A percentile compares a stretch with the other conserved stretches of the same genome.
phyloP scores from a whole-genome alignment of 2,888 invertebrate genomes.

The Schizaphis graminum region DNA sequence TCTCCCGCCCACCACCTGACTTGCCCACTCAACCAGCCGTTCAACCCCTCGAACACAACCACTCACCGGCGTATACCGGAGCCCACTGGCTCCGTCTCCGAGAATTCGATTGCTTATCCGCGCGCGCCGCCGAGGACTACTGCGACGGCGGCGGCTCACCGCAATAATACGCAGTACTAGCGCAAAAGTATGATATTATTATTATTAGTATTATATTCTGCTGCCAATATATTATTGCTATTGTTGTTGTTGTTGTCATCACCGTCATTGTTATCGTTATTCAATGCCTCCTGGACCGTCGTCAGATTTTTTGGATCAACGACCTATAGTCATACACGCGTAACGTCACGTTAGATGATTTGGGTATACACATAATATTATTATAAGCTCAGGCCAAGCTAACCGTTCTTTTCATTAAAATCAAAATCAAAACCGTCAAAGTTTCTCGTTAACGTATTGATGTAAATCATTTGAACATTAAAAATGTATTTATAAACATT shows the following conservation, averaged over 20 bases:
- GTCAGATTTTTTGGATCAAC: neutral
- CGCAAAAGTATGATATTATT: neutral
- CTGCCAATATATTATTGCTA: neutral
- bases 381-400: neutral
- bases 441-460: neutral
- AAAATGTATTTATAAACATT: neutral
- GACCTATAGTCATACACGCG: neutral
- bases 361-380: neutral
- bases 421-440: neutral
- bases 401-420: neutral
- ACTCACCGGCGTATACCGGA: neutral
- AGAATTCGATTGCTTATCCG: constrained; percentile 48
- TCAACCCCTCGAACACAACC: neutral
- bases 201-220: neutral
- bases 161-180: neutral
- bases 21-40: neutral
- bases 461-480: neutral
- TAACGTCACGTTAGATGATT: neutral
- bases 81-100: neutral
- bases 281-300: neutral
- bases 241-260: no score
- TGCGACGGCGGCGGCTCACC: neutral
- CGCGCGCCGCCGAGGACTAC: constrained; percentile 12
- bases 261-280: neutral
- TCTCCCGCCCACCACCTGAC: neutral